phyloP scores from a whole-genome alignment of 2,113 vertebrate species.

The Capreolus pygargus region DNA sequence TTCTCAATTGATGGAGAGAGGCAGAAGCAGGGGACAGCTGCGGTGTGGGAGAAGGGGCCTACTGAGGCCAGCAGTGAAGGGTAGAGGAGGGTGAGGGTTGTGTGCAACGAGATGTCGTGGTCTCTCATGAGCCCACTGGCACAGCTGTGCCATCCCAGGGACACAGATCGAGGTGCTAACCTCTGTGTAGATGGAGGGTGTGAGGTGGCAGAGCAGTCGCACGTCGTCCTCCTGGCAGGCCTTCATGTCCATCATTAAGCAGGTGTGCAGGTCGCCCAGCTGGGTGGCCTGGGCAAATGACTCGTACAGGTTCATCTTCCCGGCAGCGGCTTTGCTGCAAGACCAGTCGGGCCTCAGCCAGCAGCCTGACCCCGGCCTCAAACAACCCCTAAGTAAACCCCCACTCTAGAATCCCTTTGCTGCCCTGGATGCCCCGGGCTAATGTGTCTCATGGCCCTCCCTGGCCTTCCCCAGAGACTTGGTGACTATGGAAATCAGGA shows the following conservation, averaged over 20 bases:
- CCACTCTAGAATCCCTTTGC: not conserved
- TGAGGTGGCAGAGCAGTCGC: constrained; percentile 95
- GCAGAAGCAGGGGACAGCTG: too few relatives aligned
- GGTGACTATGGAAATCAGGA: not conserved
- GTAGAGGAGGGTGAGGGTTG: not conserved
- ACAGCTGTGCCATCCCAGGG: rapidly evolving
- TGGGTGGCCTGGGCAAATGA: constrained; percentile 96
- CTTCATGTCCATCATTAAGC: constrained; percentile 99
- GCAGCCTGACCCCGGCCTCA: not conserved
- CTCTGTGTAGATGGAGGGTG: constrained; percentile 93
- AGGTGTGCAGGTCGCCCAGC: constrained; percentile 95
- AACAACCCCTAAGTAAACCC: rapidly evolving
- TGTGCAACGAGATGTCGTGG: rapidly evolving
- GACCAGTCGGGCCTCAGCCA: not conserved
- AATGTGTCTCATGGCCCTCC: not conserved
- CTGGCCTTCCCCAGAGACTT: too few relatives aligned
- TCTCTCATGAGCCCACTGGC: not conserved
- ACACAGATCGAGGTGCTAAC: constrained; percentile 29
- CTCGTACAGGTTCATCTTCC: constrained; percentile 97
- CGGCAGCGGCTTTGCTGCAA: constrained; percentile 92
- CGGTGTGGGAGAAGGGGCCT: not conserved
- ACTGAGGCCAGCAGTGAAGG: rapidly evolving
- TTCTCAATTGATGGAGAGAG: not conserved
- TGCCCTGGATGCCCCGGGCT: not conserved
- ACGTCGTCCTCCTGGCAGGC: constrained; percentile 97